Evolutionary conservation across 2,797 vertebrate genomes (phyloP).

Genomic region (Discoglossus pictus): DNA sequence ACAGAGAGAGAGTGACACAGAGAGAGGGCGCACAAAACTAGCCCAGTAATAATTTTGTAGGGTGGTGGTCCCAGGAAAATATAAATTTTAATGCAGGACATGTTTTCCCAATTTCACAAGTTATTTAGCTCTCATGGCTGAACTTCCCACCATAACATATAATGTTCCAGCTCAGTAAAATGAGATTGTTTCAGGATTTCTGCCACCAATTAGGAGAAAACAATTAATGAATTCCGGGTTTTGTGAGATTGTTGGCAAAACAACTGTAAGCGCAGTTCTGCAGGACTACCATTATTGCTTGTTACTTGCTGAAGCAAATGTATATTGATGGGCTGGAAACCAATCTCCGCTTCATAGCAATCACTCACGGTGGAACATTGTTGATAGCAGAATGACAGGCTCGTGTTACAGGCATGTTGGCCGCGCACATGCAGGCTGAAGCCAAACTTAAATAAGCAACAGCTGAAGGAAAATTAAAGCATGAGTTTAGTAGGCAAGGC

Average conservation of each 20-base stretch:
- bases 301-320: not conserved
- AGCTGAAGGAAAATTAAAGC: conserved; percentile 43
- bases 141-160: conserved; percentile 13
- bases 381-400: conserved; percentile 40
- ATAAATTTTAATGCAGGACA: too few relatives aligned
- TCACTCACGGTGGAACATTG: conserved; percentile 20
- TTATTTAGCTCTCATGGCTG: too few relatives aligned
- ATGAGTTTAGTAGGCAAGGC: conserved; percentile 29
- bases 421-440: conserved; percentile 16
- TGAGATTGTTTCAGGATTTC: not conserved
- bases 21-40: too few relatives aligned
- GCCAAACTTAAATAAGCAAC: conserved; percentile 48
- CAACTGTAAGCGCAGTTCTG: not conserved
- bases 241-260: too few relatives aligned
- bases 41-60: too few relatives aligned
- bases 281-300: not conserved
- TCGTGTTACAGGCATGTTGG: conserved; percentile 44
- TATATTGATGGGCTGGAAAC: conserved; percentile 1
- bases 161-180: not conserved
- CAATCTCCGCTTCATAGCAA: conserved; percentile 3
- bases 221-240: not conserved
- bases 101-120: too few relatives aligned
- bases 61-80: too few relatives aligned
- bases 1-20: too few relatives aligned
- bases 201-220: not conserved